Conservation (phyloP, 2,113 vertebrate species). For the Mesoclemmys tuberculata region DNA sequence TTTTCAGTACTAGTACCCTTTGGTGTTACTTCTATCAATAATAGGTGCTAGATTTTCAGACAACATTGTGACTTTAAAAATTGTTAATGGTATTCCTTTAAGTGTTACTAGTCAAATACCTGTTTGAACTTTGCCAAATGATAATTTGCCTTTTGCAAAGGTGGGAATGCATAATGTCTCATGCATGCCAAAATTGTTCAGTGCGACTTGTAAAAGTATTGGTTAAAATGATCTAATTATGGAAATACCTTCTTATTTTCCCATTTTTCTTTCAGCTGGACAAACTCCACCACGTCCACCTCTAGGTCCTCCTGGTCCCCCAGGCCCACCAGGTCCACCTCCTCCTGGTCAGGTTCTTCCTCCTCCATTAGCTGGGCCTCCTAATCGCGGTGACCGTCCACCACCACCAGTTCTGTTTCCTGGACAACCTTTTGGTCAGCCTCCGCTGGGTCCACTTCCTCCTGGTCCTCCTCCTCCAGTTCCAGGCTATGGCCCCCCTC, state of each 20-base stretch:
- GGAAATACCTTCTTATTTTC: conserved; percentile 21
- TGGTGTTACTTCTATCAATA: background rate
- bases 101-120: background rate
- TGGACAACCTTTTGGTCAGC: conserved; percentile 96
- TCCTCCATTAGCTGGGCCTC: conserved; percentile 92
- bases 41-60: background rate
- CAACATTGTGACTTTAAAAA: background rate
- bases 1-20: background rate
- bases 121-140: background rate
- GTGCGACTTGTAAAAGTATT: background rate
- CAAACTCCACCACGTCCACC: conserved; percentile 96
- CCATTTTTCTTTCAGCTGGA: conserved; percentile 81
- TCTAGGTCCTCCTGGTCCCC: conserved; percentile 93
- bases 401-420: conserved; percentile 98
- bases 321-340: conserved; percentile 94
- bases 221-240: background rate
- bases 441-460: conserved; percentile 93
- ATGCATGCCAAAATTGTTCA: background rate
- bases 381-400: conserved; percentile 94
- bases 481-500: conserved; percentile 92
- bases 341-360: conserved; percentile 96
- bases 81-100: background rate
- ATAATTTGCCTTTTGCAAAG: background rate
- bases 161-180: background rate
- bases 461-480: conserved; percentile 97